Conservation (phyloP, 2,888 invertebrate genomes). For the Philereme transversata region DNA sequence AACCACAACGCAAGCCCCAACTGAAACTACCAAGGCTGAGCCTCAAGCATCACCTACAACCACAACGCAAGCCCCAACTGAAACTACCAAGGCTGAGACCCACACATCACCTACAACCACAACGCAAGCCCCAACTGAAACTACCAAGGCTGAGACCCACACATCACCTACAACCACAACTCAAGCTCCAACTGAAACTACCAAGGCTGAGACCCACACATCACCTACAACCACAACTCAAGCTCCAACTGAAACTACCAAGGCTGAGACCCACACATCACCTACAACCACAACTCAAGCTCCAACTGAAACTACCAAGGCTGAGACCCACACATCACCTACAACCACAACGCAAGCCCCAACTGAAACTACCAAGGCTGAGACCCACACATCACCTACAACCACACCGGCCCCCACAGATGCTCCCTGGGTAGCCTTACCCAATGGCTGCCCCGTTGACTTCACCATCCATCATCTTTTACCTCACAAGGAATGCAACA, state of each 20-base stretch:
- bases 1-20: not conserved
- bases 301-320: too few species aligned
- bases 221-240: not conserved
- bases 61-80: too few species aligned
- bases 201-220: not conserved
- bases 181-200: not conserved
- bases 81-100: too few species aligned
- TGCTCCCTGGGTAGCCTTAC: not conserved
- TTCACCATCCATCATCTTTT: constrained; percentile 43
- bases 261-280: too few species aligned
- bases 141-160: not conserved
- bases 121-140: constrained; percentile 12
- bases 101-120: not conserved
- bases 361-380: too few species aligned
- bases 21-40: not conserved
- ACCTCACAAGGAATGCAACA: constrained; percentile 51
- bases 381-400: too few species aligned
- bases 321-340: too few species aligned
- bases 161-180: not conserved
- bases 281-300: too few species aligned
- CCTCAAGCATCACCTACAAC: too few species aligned
- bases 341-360: too few species aligned
- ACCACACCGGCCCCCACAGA: constrained; percentile 14
- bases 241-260: not conserved
- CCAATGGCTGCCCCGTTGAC: constrained; percentile 34